Evolutionary conservation across 35 echinoderm and acorn worm genomes (phyloP).

Genomic region (Strongylocentrotus purpuratus): DNA sequence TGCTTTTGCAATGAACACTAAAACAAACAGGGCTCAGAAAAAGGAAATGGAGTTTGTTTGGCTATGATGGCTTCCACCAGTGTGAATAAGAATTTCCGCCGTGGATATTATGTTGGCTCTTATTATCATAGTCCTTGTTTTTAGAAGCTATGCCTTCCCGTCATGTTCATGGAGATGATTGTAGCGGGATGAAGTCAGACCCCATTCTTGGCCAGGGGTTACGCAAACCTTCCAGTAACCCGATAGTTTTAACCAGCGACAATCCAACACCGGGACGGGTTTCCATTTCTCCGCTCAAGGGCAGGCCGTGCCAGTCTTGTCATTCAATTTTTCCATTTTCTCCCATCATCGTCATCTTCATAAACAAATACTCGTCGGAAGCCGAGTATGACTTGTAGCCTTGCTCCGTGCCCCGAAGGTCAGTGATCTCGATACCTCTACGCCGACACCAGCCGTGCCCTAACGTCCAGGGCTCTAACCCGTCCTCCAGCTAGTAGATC

Average conservation of each 20-base stretch:
- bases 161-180: neutral
- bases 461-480: neutral
- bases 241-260: neutral
- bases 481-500: neutral
- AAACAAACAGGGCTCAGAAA: too few relatives aligned
- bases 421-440: neutral
- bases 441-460: conserved; percentile 19
- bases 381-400: neutral
- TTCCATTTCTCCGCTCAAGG: conserved; percentile 36
- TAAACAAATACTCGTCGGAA: conserved; percentile 10
- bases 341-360: conserved; percentile 26
- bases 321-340: conserved; percentile 30
- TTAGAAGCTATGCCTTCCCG: neutral
- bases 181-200: neutral
- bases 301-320: conserved; percentile 24
- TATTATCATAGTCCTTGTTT: neutral
- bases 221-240: conserved; percentile 33
- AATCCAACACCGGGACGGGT: conserved; percentile 35
- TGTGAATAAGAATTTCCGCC: neutral
- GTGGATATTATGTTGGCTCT: neutral
- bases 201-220: conserved; percentile 26
- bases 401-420: neutral
- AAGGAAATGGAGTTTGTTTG: too few relatives aligned
- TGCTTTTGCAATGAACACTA: too few relatives aligned
- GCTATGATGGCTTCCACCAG: too few relatives aligned